phyloP scores from a whole-genome alignment of 2,797 vertebrate genomes.

The Amblyopsis hoosieri region DNA sequence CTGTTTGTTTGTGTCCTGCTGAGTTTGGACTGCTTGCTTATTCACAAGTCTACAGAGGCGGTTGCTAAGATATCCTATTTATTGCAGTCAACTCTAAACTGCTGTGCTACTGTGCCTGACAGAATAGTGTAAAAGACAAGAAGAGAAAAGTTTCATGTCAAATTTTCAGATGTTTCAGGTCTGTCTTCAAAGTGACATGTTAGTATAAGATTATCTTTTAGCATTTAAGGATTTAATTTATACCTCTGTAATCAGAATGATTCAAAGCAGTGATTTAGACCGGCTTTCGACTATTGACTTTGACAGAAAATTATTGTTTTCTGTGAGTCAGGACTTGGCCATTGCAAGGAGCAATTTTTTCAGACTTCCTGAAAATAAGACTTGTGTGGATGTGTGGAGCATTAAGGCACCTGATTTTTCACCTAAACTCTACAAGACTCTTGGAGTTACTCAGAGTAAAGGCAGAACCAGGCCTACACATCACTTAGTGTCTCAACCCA shows the following conservation, averaged over 20 bases:
- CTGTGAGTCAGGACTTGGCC: conserved; percentile 45
- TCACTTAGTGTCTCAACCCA: no score
- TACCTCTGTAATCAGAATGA: conserved; percentile 27
- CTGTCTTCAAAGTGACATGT: no score
- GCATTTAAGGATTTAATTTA: no score
- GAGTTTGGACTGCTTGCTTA: conserved; percentile 33
- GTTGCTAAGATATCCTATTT: conserved; percentile 58
- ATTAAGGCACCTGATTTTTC: conserved; percentile 74
- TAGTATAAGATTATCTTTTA: no score
- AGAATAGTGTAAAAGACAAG: no score
- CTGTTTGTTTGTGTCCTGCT: conserved; percentile 27
- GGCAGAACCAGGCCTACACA: no score
- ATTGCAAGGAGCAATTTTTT: no score
- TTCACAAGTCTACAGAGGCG: conserved; percentile 36
- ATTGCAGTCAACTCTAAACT: no score
- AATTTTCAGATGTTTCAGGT: no score
- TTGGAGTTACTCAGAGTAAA: conserved; percentile 21
- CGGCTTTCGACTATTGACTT: conserved; percentile 43
- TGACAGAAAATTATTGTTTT: conserved; percentile 59
- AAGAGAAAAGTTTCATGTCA: no score
- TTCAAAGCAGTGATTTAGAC: not conserved
- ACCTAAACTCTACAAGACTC: conserved; percentile 51
- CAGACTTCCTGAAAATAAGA: no score
- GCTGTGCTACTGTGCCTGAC: no score
- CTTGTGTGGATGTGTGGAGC: conserved; percentile 26